Evolutionary conservation across 1,140 invertebrate genomes (phyloP), one percentile per base, ranked within the genome.

Genomic region (Leguminivora glycinivorella): DNA sequence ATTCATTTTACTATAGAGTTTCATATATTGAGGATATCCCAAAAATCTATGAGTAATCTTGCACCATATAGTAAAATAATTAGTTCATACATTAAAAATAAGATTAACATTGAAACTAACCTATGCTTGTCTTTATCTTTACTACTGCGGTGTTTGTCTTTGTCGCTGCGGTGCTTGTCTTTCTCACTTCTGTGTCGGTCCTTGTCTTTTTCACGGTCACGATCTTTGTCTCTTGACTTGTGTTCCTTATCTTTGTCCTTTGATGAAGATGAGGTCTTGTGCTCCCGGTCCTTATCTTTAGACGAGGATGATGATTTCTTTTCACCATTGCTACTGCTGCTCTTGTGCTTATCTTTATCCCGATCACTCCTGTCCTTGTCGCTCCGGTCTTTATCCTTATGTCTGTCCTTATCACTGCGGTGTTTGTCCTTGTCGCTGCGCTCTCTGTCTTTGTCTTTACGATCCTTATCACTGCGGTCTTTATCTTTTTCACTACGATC

Each of bases 131-230:
- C 88, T 83, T 89, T 90, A 70, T 91, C 88, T 83, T 89, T 90
- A 70, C 89, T 89, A 81, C 85, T 92, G 69, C 89, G 91, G 75
- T 94, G 92, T 76, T 92, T 93, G 24, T 94, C 93, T 67, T 94
- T 93, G 72, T 94, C 83, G 69, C 81, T 70, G 72, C 76, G 40
- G 74, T 85, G 87, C 74, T 85, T 93, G 77, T 83, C 89, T 77
- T 79, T 93, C 75, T 77, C 89, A 80, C 84, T 93, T 79, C 14
- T 85, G 77, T 81, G 79, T 19, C 80, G 79, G 60, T 92, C 89
- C 72, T 90, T 92, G 60, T 92, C 89, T 71, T 90, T 92, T 60
- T 92, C 90, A 19, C 82, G 84, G 29, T 85, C 85, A 24, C 76
- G 78, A 26, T 89, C 93, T 26, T 67, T 73, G 72, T 93, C 92